phyloP scores from a whole-genome alignment of 2,888 invertebrate genomes.

The Ctenicera cuprea region DNA sequence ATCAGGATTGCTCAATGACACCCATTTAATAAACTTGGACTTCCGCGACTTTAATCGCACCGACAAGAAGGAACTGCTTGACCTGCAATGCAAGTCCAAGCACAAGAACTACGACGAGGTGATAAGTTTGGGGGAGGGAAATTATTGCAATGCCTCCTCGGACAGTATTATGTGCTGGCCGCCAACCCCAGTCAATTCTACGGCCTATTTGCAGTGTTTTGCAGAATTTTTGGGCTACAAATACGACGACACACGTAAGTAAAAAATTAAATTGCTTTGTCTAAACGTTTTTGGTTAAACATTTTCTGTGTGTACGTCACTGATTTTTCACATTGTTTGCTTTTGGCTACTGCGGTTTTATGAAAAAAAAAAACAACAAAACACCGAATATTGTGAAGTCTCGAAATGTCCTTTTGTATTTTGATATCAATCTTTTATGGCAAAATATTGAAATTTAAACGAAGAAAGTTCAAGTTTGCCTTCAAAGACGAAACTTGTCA shows the following conservation, averaged over 20 bases:
- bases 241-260: constrained; percentile 91
- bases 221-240: constrained; percentile 84
- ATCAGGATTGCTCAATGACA: constrained; percentile 42
- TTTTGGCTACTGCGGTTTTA: neutral
- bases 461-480: neutral
- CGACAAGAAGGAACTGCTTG: constrained; percentile 40
- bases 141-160: constrained; percentile 81
- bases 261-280: constrained; percentile 1
- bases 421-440: neutral
- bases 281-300: no score
- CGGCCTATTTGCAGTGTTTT: constrained; percentile 86
- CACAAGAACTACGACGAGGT: constrained; percentile 19
- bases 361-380: neutral
- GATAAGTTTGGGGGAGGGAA: constrained; percentile 37
- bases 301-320: no score
- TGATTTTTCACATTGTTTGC: no score
- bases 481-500: neutral
- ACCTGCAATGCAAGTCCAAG: constrained; percentile 41
- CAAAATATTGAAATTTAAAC: constrained; percentile 12
- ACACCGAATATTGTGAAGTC: neutral
- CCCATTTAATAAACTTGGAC: constrained; percentile 36
- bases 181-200: constrained; percentile 81
- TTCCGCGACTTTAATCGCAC: constrained; percentile 40
- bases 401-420: neutral
- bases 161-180: constrained; percentile 92